These are phyloP conservation scores for Lophochroa leadbeateri DNA, from an alignment of 2,113 vertebrate species.

Conservation along the genomic window DNA sequence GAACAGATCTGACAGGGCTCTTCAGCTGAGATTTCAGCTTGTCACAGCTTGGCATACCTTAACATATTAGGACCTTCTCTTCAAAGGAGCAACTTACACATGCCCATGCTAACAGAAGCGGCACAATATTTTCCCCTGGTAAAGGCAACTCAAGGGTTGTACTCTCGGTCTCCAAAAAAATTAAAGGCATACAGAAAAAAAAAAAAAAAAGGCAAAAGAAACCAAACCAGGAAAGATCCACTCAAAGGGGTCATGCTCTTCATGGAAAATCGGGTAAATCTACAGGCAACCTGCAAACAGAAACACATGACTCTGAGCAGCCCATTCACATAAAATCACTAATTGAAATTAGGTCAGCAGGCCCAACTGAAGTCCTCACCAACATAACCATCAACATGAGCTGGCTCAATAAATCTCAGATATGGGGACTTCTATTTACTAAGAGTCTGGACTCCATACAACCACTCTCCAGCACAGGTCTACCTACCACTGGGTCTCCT, in stretches of 20 bases:
- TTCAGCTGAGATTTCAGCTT: constrained; percentile 60
- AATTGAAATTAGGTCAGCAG: neutral
- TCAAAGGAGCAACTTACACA: constrained; percentile 5
- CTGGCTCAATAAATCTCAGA: neutral
- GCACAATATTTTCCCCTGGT: neutral
- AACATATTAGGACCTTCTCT: constrained; percentile 1
- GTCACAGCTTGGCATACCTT: constrained; percentile 20
- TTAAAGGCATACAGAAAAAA: neutral
- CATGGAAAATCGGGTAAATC: neutral
- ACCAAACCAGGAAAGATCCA: neutral
- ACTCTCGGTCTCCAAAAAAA: neutral
- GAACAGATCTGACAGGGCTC: constrained; percentile 66
- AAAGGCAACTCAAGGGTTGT: constrained; percentile 4
- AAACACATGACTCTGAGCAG: neutral
- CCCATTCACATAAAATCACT: neutral
- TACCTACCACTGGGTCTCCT: neutral
- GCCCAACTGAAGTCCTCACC: neutral
- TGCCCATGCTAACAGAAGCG: neutral
- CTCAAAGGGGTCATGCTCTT: neutral
- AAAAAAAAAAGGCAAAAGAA: neutral
- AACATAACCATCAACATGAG: neutral
- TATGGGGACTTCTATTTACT: neutral
- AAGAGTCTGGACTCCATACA: neutral
- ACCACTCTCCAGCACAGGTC: neutral
- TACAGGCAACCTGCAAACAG: constrained; percentile 17